These are phyloP conservation scores for Pygoscelis adeliae DNA, from an alignment of 2,113 vertebrate genomes.

Conservation along the genomic window DNA sequence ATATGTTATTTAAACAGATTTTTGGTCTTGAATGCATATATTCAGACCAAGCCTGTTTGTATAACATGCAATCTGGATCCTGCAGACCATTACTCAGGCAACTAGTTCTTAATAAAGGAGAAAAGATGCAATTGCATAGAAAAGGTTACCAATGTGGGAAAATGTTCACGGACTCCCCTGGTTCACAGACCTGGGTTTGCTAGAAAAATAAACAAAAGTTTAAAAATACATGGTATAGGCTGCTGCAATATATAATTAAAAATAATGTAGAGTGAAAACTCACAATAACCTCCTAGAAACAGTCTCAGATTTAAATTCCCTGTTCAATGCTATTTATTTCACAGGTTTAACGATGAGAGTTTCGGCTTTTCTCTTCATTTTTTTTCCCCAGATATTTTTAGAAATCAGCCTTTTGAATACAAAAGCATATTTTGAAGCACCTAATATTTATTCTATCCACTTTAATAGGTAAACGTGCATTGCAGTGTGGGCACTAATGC, in stretches of 20 bases:
- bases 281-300: not conserved
- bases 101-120: not conserved
- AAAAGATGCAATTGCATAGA: not conserved
- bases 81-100: constrained; percentile 17
- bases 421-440: not conserved
- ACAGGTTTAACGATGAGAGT: not conserved
- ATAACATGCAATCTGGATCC: not conserved
- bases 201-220: not conserved
- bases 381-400: not conserved
- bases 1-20: constrained; percentile 61
- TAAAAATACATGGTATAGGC: not conserved
- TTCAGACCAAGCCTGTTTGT: constrained; percentile 26
- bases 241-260: not conserved
- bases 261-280: not conserved
- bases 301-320: not conserved
- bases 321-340: not conserved
- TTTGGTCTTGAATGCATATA: constrained; percentile 56
- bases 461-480: not conserved
- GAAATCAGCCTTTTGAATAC: constrained; percentile 4
- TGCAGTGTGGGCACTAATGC: not conserved
- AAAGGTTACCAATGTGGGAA: not conserved
- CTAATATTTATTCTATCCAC: not conserved
- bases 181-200: not conserved
- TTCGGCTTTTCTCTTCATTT: not conserved
- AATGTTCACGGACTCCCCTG: not conserved